Conservation (phyloP, 2,797 vertebrate genomes). For the Centroberyx gerrardi region DNA sequence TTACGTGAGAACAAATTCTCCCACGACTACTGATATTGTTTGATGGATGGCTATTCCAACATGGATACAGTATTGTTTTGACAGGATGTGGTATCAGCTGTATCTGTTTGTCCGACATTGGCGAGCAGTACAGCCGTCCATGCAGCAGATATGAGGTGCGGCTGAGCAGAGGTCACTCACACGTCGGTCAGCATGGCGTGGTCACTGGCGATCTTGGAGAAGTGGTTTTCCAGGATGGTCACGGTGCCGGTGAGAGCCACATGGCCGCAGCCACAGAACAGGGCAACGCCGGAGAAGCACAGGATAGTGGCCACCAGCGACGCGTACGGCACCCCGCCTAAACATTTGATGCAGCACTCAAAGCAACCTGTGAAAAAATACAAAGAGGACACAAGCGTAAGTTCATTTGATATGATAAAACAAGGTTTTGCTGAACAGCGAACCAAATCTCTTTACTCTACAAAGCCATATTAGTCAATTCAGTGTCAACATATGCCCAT, state of each 20-base stretch:
- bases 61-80: background rate
- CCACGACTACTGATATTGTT: background rate
- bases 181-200: conserved; percentile 93
- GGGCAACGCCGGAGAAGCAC: conserved; percentile 97
- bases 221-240: conserved; percentile 93
- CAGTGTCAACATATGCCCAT: conserved; percentile 13
- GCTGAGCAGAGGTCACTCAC: conserved; percentile 84
- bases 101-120: too few species aligned
- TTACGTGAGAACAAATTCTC: conserved; percentile 23
- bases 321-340: conserved; percentile 98
- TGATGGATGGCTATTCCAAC: background rate
- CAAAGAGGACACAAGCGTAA: background rate
- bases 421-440: background rate
- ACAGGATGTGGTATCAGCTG: background rate
- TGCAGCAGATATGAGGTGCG: too few species aligned
- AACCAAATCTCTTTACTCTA: background rate
- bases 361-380: conserved; percentile 90
- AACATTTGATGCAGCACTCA: conserved; percentile 99
- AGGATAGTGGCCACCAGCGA: conserved; percentile 98
- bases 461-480: conserved; percentile 12
- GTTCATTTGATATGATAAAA: background rate
- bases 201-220: conserved; percentile 91
- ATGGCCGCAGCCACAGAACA: conserved; percentile 98
- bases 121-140: too few species aligned
- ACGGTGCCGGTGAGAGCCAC: conserved; percentile 95